phyloP scores from a whole-genome alignment of 2,888 invertebrate species.

The Epirrhoe tristata region DNA sequence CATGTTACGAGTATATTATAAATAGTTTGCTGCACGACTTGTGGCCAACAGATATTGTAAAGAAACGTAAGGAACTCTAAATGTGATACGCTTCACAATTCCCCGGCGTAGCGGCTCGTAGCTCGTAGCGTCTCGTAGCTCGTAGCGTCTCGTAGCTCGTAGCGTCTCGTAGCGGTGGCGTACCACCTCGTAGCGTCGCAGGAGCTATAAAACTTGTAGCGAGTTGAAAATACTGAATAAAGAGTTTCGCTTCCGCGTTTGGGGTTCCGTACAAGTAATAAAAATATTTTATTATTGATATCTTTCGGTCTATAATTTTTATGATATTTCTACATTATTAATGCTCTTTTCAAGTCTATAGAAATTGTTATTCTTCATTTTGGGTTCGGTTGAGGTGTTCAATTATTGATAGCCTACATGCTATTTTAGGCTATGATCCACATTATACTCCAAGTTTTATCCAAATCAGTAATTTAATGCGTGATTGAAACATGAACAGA shows the following conservation, averaged over 20 bases:
- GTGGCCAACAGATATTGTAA: neutral
- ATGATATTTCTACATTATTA: neutral
- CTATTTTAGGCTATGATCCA: no score
- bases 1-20: no score
- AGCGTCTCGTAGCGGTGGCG: slow-evolving; percentile 37
- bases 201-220: slow-evolving; percentile 57
- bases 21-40: no score
- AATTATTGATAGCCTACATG: no score
- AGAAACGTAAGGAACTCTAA: slow-evolving; percentile 10
- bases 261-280: slow-evolving; percentile 20
- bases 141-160: slow-evolving; percentile 48
- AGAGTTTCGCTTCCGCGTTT: slow-evolving; percentile 48
- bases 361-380: no score
- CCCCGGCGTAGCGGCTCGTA: slow-evolving; percentile 20
- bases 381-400: no score
- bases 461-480: no score
- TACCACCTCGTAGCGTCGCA: slow-evolving; percentile 50
- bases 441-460: no score
- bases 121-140: neutral
- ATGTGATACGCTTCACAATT: slow-evolving; percentile 21
- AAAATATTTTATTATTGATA: neutral
- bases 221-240: slow-evolving; percentile 60
- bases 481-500: no score
- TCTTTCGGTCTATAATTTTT: neutral
- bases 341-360: neutral